These are phyloP conservation scores for Alethe castanea DNA, from an alignment of 2,113 vertebrate genomes.

Conservation along the genomic window DNA sequence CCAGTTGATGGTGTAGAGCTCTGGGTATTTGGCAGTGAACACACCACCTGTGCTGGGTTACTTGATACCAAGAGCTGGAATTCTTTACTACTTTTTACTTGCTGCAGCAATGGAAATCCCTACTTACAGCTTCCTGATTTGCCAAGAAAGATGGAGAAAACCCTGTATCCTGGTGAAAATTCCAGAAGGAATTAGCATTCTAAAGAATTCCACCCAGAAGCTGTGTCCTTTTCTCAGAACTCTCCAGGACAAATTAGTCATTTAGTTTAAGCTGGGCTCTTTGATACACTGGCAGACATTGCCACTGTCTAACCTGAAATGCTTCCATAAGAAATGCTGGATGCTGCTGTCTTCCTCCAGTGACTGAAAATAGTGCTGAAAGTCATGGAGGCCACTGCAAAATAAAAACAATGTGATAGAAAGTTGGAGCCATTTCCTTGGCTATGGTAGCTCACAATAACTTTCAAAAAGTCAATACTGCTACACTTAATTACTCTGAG, in stretches of 20 bases:
- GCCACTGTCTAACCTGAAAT: not conserved
- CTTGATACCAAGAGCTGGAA: not conserved
- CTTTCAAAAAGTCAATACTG: constrained; percentile 15
- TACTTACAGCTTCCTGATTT: not conserved
- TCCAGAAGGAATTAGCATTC: not conserved
- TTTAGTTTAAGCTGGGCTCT: not conserved
- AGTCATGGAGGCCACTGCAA: not conserved
- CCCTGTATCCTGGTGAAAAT: not conserved
- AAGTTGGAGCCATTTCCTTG: not conserved
- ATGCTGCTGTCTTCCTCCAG: not conserved
- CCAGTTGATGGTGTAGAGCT: not conserved
- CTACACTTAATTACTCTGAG: not conserved
- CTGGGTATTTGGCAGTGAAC: not conserved
- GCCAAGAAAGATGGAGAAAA: not conserved
- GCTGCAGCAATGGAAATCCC: not conserved
- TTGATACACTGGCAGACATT: not conserved
- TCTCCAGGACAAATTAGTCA: not conserved
- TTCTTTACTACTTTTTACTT: not conserved
- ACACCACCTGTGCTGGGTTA: not conserved
- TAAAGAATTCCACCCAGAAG: not conserved
- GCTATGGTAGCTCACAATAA: not conserved
- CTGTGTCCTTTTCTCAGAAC: not conserved
- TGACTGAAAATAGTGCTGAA: not conserved
- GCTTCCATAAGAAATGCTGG: not conserved
- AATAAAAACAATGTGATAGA: not conserved